Conservation (phyloP, 2,113 vertebrate genomes). For the Rhadina sibilatrix region DNA sequence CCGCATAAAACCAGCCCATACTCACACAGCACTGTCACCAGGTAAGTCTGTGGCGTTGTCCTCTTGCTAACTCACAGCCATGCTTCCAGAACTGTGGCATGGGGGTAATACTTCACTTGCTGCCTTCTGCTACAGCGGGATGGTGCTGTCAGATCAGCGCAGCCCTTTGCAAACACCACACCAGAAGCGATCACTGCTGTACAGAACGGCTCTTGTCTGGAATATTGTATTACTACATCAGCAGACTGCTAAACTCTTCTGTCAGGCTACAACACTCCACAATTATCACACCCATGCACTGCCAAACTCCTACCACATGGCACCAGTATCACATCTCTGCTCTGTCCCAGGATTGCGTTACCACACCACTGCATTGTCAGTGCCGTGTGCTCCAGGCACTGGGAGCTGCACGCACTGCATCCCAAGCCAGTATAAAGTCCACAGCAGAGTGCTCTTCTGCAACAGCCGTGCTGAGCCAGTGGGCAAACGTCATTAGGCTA, state of each 20-base stretch:
- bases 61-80: neutral
- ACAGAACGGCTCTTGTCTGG: neutral
- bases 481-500: neutral
- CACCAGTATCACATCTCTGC: slow-evolving; percentile 16
- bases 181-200: neutral
- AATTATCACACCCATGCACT: neutral
- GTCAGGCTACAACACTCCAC: neutral
- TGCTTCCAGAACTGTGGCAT: neutral
- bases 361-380: neutral
- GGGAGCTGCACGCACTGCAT: neutral
- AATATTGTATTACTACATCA: slow-evolving; percentile 44
- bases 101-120: neutral
- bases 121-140: neutral
- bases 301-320: slow-evolving; percentile 18
- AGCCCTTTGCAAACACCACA: neutral
- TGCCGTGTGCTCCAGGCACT: neutral
- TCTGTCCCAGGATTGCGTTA: neutral
- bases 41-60: neutral
- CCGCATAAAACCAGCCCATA: neutral
- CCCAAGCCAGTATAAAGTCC: neutral
- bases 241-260: neutral
- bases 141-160: neutral
- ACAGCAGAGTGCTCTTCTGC: neutral
- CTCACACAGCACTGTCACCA: neutral
- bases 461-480: neutral